Evolutionary conservation across 2,888 invertebrate genomes (phyloP).

Genomic region (Drymonia ruficornis): DNA sequence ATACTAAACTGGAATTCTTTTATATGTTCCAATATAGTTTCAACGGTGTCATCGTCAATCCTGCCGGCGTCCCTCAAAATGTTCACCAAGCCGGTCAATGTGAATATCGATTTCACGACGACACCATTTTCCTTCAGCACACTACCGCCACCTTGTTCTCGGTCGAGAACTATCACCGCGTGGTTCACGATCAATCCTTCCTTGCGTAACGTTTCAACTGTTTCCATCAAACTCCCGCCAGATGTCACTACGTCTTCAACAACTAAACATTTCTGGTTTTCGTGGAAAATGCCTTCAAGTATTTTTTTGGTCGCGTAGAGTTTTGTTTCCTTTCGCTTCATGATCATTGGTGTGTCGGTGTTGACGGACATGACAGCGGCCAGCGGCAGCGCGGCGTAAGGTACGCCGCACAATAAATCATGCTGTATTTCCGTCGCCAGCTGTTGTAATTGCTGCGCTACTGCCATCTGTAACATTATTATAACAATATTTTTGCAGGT

Average conservation of each 20-base stretch:
- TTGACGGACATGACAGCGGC: slow-evolving; percentile 93
- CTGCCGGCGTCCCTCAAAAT: slow-evolving; percentile 86
- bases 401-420: slow-evolving; percentile 96
- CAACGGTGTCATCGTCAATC: slow-evolving; percentile 79
- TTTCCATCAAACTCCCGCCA: slow-evolving; percentile 96
- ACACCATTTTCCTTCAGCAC: slow-evolving; percentile 90
- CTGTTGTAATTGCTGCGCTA: slow-evolving; percentile 60
- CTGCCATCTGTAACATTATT: slow-evolving; percentile 58
- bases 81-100: slow-evolving; percentile 86
- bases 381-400: slow-evolving; percentile 97
- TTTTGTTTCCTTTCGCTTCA: slow-evolving; percentile 97
- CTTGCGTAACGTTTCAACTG: slow-evolving; percentile 88
- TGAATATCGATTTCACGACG: slow-evolving; percentile 87
- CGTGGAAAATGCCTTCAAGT: slow-evolving; percentile 92
- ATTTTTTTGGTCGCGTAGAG: slow-evolving; percentile 97
- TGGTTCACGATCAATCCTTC: slow-evolving; percentile 89
- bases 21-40: slow-evolving; percentile 69
- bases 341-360: slow-evolving; percentile 92
- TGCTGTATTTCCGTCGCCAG: slow-evolving; percentile 65
- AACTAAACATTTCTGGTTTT: slow-evolving; percentile 90
- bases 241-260: slow-evolving; percentile 98
- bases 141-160: slow-evolving; percentile 94
- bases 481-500: slow-evolving; percentile 4
- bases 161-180: slow-evolving; percentile 95
- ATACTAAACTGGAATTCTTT: slow-evolving; percentile 68